Evolutionary conservation across 2,113 vertebrate species (phyloP).

Genomic region (Oceanites oceanicus): DNA sequence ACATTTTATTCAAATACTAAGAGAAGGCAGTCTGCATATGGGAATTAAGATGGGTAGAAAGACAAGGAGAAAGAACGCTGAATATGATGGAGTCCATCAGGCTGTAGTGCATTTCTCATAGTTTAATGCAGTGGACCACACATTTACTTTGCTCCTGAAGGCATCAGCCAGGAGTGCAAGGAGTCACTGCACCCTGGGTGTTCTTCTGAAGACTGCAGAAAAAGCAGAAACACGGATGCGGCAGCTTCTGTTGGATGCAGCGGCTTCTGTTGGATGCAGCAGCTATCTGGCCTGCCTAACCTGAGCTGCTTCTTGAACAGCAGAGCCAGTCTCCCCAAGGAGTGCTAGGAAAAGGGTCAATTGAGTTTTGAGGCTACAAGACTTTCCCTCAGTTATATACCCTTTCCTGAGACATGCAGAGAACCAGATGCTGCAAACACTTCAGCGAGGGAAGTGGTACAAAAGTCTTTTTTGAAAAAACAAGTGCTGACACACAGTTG

Average conservation of each 20-base stretch:
- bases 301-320: not conserved
- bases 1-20: not conserved
- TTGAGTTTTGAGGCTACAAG: not conserved
- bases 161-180: not conserved
- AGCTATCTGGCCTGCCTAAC: not conserved
- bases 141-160: not conserved
- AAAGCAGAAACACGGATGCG: not conserved
- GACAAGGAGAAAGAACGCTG: not conserved
- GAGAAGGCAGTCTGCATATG: not conserved
- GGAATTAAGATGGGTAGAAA: not conserved
- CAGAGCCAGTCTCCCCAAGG: not conserved
- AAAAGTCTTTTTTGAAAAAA: not conserved
- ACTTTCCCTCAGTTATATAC: not conserved
- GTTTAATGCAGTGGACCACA: not conserved
- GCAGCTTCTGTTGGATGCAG: not conserved
- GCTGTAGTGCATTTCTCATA: not conserved
- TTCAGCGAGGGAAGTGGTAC: not conserved
- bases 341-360: not conserved
- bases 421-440: not conserved
- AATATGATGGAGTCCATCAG: not conserved
- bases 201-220: not conserved
- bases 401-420: not conserved
- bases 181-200: not conserved
- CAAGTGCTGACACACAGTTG: not conserved
- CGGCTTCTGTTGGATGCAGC: not conserved